Conservation (phyloP, 2,797 vertebrate species). For the Petrocephalus sullivani region DNA sequence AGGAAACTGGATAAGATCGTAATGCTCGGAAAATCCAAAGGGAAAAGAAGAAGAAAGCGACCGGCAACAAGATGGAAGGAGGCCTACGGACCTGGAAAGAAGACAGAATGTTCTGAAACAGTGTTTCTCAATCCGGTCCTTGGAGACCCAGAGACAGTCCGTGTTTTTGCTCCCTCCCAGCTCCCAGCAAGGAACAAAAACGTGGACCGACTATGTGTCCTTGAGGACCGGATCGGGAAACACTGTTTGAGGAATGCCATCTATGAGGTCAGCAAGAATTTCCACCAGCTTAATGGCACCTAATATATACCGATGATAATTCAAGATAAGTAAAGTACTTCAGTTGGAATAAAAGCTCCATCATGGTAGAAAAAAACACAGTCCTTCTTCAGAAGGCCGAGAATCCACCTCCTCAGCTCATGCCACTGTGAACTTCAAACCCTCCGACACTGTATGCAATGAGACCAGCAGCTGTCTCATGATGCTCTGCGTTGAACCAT, state of each 20-base stretch:
- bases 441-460: not conserved
- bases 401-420: not conserved
- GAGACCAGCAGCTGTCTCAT: not conserved
- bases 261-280: not conserved
- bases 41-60: not conserved
- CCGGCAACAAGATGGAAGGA: not conserved
- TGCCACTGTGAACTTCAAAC: not conserved
- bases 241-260: not conserved
- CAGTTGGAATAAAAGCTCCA: not conserved
- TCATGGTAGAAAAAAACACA: not conserved
- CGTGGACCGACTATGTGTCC: not conserved
- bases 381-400: not conserved
- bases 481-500: not conserved
- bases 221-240: not conserved
- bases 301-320: not conserved
- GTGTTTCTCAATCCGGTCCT: not conserved
- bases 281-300: not conserved
- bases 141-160: not conserved
- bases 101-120: not conserved
- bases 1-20: not conserved
- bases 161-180: not conserved
- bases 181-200: not conserved
- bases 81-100: not conserved
- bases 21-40: not conserved
- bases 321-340: too few species aligned